phyloP scores from a whole-genome alignment of 1,140 invertebrate species.

The Zaprionus capensis region DNA sequence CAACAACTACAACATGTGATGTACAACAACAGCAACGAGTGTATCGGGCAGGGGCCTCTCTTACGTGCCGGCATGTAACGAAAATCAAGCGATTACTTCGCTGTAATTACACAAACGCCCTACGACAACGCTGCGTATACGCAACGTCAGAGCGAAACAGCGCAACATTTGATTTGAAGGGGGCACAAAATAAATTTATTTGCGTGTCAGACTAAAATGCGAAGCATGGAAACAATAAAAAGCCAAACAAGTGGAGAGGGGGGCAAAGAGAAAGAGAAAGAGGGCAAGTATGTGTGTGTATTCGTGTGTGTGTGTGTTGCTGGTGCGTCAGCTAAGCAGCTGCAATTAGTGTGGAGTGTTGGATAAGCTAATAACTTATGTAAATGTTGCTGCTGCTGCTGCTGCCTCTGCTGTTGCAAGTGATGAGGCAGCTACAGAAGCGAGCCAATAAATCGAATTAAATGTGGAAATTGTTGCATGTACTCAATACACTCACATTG shows the following conservation, averaged over 20 bases:
- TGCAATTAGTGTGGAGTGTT: slow-evolving; percentile 45
- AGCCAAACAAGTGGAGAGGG: slow-evolving; percentile 15
- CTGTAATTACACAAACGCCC: slow-evolving; percentile 58
- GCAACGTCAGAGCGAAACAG: slow-evolving; percentile 21
- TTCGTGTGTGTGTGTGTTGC: slow-evolving; percentile 1
- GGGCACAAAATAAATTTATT: slow-evolving; percentile 69
- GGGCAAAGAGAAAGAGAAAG: neutral
- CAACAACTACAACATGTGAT: slow-evolving; percentile 65
- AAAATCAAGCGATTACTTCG: slow-evolving; percentile 59
- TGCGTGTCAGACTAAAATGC: slow-evolving; percentile 72
- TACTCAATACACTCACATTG: slow-evolving; percentile 54
- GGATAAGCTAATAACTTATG: slow-evolving; percentile 63
- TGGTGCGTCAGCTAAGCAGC: slow-evolving; percentile 54
- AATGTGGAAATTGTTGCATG: slow-evolving; percentile 48
- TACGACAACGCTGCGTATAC: slow-evolving; percentile 43
- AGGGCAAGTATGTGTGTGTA: neutral
- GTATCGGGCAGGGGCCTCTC: neutral
- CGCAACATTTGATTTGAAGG: slow-evolving; percentile 21
- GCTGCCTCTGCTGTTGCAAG: slow-evolving; percentile 5
- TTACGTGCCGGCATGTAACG: slow-evolving; percentile 35
- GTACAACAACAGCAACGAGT: slow-evolving; percentile 48
- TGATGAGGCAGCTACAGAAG: neutral
- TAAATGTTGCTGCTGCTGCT: slow-evolving; percentile 52
- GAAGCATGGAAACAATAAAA: slow-evolving; percentile 64
- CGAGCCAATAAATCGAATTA: slow-evolving; percentile 64